A percentile compares a stretch with the other conserved stretches of the same genome.
These are phyloP conservation scores for Mythimna pallens DNA, from an alignment of 2,888 invertebrate species.

Conservation along the genomic window DNA sequence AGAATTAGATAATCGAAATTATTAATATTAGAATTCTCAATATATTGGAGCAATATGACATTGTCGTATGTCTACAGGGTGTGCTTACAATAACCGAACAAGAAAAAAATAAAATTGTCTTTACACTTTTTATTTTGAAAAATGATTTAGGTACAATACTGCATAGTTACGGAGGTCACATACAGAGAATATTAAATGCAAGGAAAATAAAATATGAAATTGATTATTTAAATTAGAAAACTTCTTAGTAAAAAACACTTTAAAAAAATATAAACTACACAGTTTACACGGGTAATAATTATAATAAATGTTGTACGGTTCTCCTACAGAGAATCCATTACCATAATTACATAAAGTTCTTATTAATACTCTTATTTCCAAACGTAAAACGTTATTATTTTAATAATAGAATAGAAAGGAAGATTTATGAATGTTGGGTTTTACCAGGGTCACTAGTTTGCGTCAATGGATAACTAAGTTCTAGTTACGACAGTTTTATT, in stretches of 20 bases:
- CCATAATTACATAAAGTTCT: slow-evolving; percentile 18
- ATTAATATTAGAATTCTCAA: background rate
- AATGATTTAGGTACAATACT: too few relatives aligned
- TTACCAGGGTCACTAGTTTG: slow-evolving; percentile 70
- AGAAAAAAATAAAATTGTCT: too few relatives aligned
- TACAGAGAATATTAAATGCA: too few relatives aligned
- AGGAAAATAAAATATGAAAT: too few relatives aligned
- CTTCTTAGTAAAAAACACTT: background rate
- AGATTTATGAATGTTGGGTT: slow-evolving; percentile 67
- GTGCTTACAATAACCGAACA: background rate
- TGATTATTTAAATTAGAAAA: too few relatives aligned
- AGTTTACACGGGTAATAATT: background rate
- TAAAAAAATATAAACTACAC: background rate
- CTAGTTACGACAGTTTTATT: slow-evolving; percentile 35
- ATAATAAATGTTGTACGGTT: background rate
- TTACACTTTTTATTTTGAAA: too few relatives aligned
- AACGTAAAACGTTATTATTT: slow-evolving; percentile 30
- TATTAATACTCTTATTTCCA: slow-evolving; percentile 36
- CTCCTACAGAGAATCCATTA: slow-evolving; percentile 1
- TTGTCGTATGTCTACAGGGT: background rate
- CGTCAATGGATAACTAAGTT: slow-evolving; percentile 67
- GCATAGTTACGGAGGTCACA: too few relatives aligned
- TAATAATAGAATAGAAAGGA: slow-evolving; percentile 62
- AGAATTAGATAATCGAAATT: background rate
- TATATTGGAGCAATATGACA: background rate